Percentiles rank a stretch among this genome's conserved stretches.
Conservation (phyloP, 2,888 invertebrate species). For the Tupiocoris notatus region DNA sequence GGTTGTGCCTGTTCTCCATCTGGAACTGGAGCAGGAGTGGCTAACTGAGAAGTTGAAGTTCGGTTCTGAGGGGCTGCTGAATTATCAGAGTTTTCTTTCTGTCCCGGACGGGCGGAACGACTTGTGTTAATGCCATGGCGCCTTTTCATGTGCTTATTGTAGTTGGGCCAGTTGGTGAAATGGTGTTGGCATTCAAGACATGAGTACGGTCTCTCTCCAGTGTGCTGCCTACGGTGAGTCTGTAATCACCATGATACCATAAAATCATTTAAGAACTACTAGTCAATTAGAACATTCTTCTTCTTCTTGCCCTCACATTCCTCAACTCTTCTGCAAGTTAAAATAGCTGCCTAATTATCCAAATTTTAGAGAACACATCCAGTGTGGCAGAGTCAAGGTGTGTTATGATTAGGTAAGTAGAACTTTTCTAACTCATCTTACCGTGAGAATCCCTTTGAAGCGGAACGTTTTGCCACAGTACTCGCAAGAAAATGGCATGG, state of each 20-base stretch:
- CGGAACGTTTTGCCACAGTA: constrained; percentile 53
- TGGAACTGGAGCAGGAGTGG: not conserved
- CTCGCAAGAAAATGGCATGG: constrained; percentile 53
- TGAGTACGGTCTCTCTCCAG: constrained; percentile 67
- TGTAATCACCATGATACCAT: too few species aligned
- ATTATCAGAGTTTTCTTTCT: constrained; percentile 1
- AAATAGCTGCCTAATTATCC: not conserved
- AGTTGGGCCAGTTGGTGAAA: constrained; percentile 80
- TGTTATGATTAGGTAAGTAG: too few species aligned
- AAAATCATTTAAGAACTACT: too few species aligned
- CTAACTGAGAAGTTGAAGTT: not conserved
- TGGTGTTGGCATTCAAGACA: constrained; percentile 70
- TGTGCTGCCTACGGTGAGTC: constrained; percentile 71
- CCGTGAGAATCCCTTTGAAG: constrained; percentile 61
- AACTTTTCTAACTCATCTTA: constrained; percentile 51
- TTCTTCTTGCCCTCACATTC: too few species aligned
- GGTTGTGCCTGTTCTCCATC: constrained; percentile 17
- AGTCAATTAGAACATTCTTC: too few species aligned
- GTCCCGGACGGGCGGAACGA: constrained; percentile 40
- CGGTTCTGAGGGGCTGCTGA: not conserved
- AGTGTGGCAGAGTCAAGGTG: too few species aligned
- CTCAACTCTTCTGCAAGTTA: too few species aligned
- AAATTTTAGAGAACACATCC: not conserved
- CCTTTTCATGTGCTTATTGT: constrained; percentile 78
- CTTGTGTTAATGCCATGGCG: constrained; percentile 57